Percentiles rank a stretch among this genome's conserved stretches.
Evolutionary conservation across 2,888 invertebrate genomes (phyloP).

Genomic region (Orthosia gracilis): DNA sequence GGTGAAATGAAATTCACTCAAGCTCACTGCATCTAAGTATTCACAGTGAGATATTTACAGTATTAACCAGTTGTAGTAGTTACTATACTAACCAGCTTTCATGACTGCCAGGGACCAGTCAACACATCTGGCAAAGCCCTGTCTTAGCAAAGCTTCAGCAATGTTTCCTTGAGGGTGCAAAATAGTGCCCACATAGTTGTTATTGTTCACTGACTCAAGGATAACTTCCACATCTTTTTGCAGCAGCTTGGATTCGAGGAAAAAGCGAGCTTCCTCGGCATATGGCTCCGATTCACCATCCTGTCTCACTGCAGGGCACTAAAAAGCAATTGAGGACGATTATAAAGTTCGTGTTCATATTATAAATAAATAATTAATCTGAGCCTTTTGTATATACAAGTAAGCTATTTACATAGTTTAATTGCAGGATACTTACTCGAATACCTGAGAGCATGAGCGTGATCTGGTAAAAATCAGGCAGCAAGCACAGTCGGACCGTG

Average conservation of each 20-base stretch:
- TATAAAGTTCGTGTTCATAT: not conserved
- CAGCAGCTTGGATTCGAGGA: constrained; percentile 97
- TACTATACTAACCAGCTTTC: constrained; percentile 82
- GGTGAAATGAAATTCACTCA: no score
- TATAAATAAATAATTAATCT: not conserved
- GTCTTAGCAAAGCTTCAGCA: constrained; percentile 96
- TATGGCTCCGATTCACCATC: constrained; percentile 93
- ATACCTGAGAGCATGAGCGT: constrained; percentile 99
- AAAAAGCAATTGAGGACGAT: constrained; percentile 39
- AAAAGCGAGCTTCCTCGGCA: constrained; percentile 97
- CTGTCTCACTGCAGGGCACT: constrained; percentile 96
- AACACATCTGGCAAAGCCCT: constrained; percentile 97
- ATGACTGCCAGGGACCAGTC: constrained; percentile 89
- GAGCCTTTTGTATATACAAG: not conserved
- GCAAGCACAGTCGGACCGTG: constrained; percentile 97
- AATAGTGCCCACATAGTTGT: constrained; percentile 98
- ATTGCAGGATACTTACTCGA: constrained; percentile 89
- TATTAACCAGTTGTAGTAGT: no score
- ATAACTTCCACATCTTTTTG: constrained; percentile 97
- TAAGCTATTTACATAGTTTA: not conserved
- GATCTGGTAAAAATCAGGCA: constrained; percentile 97
- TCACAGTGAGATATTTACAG: no score
- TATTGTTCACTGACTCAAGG: constrained; percentile 97
- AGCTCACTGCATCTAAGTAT: no score
- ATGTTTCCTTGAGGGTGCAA: constrained; percentile 98